Base-by-base conservation (phyloP, 2,113 vertebrate genomes). In the Lagopus muta region DNA sequence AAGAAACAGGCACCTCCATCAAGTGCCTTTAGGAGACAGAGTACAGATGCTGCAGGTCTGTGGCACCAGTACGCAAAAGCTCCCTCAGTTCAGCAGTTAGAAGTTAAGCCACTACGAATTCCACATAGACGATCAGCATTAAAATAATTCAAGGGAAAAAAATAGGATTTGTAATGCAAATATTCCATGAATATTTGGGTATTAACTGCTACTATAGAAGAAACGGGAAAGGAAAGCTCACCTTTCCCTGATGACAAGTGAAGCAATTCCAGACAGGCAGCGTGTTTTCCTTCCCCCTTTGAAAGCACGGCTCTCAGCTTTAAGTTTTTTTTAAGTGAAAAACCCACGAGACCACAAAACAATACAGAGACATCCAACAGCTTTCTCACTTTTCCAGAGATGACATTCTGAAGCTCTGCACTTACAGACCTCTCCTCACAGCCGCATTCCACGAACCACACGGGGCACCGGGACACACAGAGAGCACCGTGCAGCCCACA, bases 381-480 rank as follows among this genome's bases (percentile, higher is more conserved):
- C 15, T 3, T 77, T 45, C 19, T 10, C 11, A 0, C 43, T 45
- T 62, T 19, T 12, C 50, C 27, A 43, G 32, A 69, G 27, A 38
- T 6, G 9, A 19, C 48, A 72, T 80, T 47, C n/a, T 48, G 11
- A 34, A 22, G 43, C 54, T 65, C 24, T 62, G 47, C 76, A 76
- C 60, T 36, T 30, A 25, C 1, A 3, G 11, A 36, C 13, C 71
- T 64, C 60, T 74, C 30, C 43, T 34, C 5, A 52, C 48, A 67
- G 24, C 0, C 74, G 14, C 11, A 27, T 32, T 74, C 27, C 34
- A 13, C 2, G 0, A 0, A 45, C 13, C 6, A 27, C 55, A 3
- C 0, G 22, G 61, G 60, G 75, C 42, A 64, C 60, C 8, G 0
- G 3, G 66, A 40, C 1, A 74, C 55, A 80, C 42, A 42, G 9